These are phyloP conservation scores for Zosterops japonicus DNA, from an alignment of 2,113 vertebrate genomes.

Conservation along the genomic window DNA sequence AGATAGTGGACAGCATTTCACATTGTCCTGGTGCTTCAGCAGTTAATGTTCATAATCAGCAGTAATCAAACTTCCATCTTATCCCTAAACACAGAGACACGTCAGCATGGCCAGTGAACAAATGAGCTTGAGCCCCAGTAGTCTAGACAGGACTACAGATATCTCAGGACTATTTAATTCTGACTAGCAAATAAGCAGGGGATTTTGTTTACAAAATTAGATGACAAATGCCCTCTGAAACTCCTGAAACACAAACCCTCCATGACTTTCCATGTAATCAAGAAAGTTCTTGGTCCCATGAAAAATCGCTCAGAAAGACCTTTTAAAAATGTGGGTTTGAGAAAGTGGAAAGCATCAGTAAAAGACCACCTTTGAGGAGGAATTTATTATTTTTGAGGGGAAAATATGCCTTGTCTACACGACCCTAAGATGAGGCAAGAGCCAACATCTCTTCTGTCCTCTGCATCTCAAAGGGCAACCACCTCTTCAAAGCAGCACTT, in stretches of 20 bases:
- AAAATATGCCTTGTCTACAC: not conserved
- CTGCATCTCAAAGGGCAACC: not conserved
- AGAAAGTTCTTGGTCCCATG: not conserved
- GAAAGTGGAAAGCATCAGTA: not conserved
- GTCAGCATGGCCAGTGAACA: not conserved
- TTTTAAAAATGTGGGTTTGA: not conserved
- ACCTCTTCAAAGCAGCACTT: not conserved
- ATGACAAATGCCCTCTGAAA: not conserved
- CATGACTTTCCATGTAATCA: fast-evolving
- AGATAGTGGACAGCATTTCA: not conserved
- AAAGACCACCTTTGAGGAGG: not conserved
- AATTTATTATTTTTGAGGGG: not conserved
- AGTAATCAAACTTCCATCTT: not conserved
- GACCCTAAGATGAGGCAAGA: not conserved
- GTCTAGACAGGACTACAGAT: not conserved
- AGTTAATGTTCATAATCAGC: not conserved
- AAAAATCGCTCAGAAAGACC: not conserved
- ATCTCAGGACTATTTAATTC: not conserved
- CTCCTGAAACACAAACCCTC: not conserved
- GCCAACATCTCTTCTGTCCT: not conserved
- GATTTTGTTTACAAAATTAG: not conserved
- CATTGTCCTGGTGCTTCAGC: not conserved
- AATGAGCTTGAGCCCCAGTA: not conserved
- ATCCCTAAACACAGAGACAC: not conserved
- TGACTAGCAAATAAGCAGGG: not conserved